A percentile compares a stretch with the other conserved stretches of the same genome.
Evolutionary conservation across 2,113 vertebrate genomes (phyloP).

Genomic region (Dipodomys stephensi): DNA sequence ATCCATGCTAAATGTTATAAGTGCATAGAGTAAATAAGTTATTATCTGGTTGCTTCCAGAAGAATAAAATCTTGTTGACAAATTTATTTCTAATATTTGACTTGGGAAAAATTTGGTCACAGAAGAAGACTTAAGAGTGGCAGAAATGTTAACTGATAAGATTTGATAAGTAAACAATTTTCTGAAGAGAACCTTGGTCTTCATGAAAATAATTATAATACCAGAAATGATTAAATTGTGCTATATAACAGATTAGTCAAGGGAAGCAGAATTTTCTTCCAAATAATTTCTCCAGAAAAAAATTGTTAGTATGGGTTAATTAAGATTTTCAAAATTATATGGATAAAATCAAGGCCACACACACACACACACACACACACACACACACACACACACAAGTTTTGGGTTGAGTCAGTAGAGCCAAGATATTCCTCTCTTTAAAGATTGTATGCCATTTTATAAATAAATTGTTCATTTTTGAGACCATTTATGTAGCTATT

Average conservation of each 20-base stretch:
- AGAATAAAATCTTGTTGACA: slow-evolving; percentile 27
- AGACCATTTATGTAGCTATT: neutral
- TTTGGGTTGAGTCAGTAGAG: neutral
- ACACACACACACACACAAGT: neutral
- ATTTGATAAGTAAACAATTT: neutral
- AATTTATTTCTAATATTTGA: slow-evolving; percentile 5
- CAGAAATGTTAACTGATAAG: neutral
- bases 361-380: too few species aligned
- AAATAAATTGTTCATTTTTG: slow-evolving; percentile 9
- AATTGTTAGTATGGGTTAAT: neutral
- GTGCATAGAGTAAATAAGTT: neutral
- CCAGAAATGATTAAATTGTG: neutral
- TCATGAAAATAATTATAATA: slow-evolving; percentile 40
- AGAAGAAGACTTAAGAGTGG: slow-evolving; percentile 5
- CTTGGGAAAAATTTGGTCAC: neutral
- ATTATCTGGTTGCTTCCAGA: slow-evolving; percentile 23
- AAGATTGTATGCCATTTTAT: neutral
- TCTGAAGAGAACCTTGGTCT: neutral
- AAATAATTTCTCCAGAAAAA: neutral
- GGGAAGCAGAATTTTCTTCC: neutral
- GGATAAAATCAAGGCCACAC: neutral
- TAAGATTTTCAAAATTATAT: neutral
- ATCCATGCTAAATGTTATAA: slow-evolving; percentile 32
- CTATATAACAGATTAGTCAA: neutral
- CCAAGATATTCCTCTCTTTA: neutral